Conservation (phyloP, 2,797 vertebrate species). For the Geotrypetes seraphini region DNA sequence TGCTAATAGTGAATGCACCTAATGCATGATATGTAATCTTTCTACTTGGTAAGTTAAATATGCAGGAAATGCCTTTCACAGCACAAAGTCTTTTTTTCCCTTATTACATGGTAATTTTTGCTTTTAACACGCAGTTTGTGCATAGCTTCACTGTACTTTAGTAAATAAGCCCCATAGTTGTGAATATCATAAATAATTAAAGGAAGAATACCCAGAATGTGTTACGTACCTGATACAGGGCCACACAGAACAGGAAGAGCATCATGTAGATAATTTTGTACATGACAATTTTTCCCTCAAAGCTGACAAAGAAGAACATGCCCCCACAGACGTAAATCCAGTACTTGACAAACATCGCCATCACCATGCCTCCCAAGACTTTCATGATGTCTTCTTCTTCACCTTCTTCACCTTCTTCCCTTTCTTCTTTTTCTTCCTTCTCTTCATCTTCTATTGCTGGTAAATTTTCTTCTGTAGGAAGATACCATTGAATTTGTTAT, state of each 20-base stretch:
- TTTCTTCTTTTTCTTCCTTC: too few species aligned
- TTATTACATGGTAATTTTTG: too few species aligned
- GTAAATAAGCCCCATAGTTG: too few species aligned
- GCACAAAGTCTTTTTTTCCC: too few species aligned
- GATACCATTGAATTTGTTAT: too few species aligned
- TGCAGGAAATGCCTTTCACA: too few species aligned
- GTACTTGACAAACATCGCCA: slow-evolving; percentile 91
- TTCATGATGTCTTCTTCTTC: slow-evolving; percentile 85
- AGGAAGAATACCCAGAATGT: background rate
- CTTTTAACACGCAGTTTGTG: too few species aligned
- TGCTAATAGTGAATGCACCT: too few species aligned
- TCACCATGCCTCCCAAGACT: slow-evolving; percentile 84
- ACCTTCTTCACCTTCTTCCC: slow-evolving; percentile 52
- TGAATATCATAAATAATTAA: background rate
- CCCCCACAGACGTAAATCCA: slow-evolving; percentile 96
- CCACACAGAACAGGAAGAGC: slow-evolving; percentile 92
- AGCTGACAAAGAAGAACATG: slow-evolving; percentile 99
- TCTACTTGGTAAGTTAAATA: too few species aligned
- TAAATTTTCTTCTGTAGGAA: slow-evolving; percentile 48
- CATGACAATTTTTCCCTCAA: slow-evolving; percentile 89
- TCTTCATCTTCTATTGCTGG: slow-evolving; percentile 53
- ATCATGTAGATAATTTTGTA: slow-evolving; percentile 99
- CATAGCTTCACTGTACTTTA: too few species aligned
- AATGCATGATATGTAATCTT: too few species aligned
- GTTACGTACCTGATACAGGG: slow-evolving; percentile 81